A percentile compares a stretch with the other conserved stretches of the same genome.
These are phyloP conservation scores for Semicossyphus pulcher DNA, from an alignment of 2,113 vertebrate species.

Conservation along the genomic window DNA sequence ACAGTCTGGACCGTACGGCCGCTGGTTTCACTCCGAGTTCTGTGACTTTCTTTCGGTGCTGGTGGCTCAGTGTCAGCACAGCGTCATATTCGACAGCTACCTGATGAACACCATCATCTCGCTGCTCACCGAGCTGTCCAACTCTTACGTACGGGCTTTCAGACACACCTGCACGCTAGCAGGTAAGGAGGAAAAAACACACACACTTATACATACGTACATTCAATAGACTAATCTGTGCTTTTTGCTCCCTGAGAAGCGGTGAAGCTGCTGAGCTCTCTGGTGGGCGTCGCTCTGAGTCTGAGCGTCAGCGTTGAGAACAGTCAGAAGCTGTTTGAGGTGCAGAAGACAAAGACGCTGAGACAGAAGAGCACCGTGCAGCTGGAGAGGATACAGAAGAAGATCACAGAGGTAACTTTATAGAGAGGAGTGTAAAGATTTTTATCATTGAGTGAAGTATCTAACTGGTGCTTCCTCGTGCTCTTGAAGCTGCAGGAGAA, in stretches of 20 bases:
- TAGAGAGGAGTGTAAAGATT: not conserved
- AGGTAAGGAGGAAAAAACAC: conserved; percentile 74
- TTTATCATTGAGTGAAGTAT: not conserved
- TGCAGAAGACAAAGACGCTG: conserved; percentile 82
- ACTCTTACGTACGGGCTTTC: conserved; percentile 89
- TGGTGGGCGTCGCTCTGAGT: conserved; percentile 84
- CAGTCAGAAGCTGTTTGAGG: conserved; percentile 85
- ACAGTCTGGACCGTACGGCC: conserved; percentile 88
- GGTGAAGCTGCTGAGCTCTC: conserved; percentile 88
- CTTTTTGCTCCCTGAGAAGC: conserved; percentile 72
- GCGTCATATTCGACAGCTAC: conserved; percentile 88
- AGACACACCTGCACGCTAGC: conserved; percentile 94
- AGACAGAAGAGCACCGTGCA: conserved; percentile 79
- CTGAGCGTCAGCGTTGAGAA: conserved; percentile 87
- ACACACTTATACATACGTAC: not conserved
- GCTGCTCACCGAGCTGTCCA: conserved; percentile 88
- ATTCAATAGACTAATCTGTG: not conserved
- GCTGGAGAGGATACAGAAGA: conserved; percentile 86
- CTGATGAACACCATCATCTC: conserved; percentile 90
- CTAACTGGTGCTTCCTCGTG: not conserved
- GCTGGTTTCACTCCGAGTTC: conserved; percentile 90
- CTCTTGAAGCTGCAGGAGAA: conserved; percentile 86
- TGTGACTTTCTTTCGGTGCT: conserved; percentile 91
- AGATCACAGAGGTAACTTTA: conserved; percentile 85
- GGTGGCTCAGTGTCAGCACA: conserved; percentile 88